A percentile compares a stretch with the other conserved stretches of the same genome.
Conservation (phyloP, 2,113 vertebrate genomes). For the Microcebus tavaratra region DNA sequence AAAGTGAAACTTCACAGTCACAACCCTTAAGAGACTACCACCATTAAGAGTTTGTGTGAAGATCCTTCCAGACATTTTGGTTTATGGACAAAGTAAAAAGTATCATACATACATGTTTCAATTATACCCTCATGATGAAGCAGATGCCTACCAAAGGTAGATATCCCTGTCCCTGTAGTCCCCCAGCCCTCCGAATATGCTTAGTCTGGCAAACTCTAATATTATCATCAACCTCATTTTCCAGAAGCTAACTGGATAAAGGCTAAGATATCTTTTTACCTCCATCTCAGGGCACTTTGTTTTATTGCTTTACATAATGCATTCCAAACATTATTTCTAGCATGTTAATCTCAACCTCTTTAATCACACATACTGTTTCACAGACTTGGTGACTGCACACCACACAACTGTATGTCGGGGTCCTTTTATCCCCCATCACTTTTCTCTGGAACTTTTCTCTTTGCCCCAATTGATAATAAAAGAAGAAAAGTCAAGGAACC, state of each 20-base stretch:
- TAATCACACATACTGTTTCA: not conserved
- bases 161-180: not conserved
- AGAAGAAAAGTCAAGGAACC: not conserved
- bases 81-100: not conserved
- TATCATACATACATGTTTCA: not conserved
- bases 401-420: accelerated
- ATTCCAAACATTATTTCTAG: not conserved
- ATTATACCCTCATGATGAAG: not conserved
- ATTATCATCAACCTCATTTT: not conserved
- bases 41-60: not conserved
- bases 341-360: not conserved
- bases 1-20: not conserved
- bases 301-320: not conserved
- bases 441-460: not conserved
- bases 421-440: not conserved
- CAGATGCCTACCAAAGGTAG: not conserved
- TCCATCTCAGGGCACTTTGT: not conserved
- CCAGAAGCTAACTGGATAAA: not conserved
- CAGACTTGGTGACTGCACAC: too few species aligned
- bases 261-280: not conserved
- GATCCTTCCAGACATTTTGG: not conserved
- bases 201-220: not conserved
- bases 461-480: not conserved
- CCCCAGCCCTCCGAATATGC: not conserved
- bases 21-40: not conserved